Conservation (phyloP, 2,113 vertebrate genomes). For the Clarias gariepinus region DNA sequence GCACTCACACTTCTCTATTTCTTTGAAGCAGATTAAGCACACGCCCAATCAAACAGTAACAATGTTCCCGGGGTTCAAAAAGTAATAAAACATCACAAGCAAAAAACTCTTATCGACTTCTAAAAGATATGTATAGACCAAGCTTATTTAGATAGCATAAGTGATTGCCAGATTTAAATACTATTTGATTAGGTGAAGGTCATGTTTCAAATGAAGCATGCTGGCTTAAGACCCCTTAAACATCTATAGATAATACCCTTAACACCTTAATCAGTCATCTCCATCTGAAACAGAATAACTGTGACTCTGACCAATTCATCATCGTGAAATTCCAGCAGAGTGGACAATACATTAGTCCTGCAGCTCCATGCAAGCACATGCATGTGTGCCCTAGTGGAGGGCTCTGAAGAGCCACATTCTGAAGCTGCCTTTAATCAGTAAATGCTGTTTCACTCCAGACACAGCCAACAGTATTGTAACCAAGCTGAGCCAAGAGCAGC, state of each 20-base stretch:
- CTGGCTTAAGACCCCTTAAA: conserved; percentile 3
- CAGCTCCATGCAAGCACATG: neutral
- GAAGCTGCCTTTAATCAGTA: neutral
- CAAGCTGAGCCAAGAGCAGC: neutral
- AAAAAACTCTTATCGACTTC: neutral
- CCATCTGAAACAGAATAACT: neutral
- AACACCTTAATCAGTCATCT: neutral
- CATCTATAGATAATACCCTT: neutral
- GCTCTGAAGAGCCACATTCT: neutral
- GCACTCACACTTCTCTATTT: conserved; percentile 41
- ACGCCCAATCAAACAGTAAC: conserved; percentile 39
- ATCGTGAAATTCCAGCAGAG: conserved; percentile 12
- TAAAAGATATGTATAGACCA: neutral
- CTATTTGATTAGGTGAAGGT: neutral
- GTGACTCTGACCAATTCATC: neutral
- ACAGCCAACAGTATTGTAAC: neutral
- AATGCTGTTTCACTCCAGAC: neutral
- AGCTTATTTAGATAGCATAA: neutral
- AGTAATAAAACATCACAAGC: neutral
- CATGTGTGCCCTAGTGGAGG: neutral
- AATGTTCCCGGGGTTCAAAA: neutral
- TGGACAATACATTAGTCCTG: neutral
- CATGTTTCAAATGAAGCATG: conserved; percentile 33
- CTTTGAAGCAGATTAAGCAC: conserved; percentile 8
- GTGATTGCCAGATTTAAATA: conserved; percentile 7